These are phyloP conservation scores for Catajapyx aquilonaris DNA, from an alignment of 1,140 invertebrate genomes.

Conservation along the genomic window DNA sequence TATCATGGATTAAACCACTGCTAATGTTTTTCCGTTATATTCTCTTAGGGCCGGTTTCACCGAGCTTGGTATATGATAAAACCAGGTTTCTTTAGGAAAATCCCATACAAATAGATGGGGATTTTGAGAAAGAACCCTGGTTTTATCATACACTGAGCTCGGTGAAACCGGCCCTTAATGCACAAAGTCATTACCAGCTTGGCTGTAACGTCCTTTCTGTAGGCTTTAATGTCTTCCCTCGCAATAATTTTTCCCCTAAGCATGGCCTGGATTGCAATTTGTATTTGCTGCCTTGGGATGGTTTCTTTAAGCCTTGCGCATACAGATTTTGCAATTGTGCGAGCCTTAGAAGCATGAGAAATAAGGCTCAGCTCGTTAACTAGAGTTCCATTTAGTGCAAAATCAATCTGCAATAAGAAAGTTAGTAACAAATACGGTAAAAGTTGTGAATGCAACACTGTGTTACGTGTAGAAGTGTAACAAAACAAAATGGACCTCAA, in stretches of 20 bases:
- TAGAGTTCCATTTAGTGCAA: slow-evolving; percentile 54
- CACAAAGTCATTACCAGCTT: slow-evolving; percentile 87
- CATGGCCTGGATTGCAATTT: slow-evolving; percentile 69
- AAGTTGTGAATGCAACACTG: neutral
- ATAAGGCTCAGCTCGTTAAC: slow-evolving; percentile 79
- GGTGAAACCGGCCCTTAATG: no score
- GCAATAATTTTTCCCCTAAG: slow-evolving; percentile 64
- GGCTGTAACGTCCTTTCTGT: slow-evolving; percentile 77
- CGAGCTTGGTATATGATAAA: no score
- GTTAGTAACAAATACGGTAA: slow-evolving; percentile 8
- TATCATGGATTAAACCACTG: no score
- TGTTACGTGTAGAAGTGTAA: slow-evolving; percentile 4
- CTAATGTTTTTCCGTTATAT: no score
- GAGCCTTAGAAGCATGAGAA: slow-evolving; percentile 46
- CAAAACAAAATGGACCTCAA: slow-evolving; percentile 4
- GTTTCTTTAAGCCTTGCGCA: slow-evolving; percentile 61
- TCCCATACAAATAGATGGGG: no score
- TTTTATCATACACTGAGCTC: no score
- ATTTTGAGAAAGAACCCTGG: no score
- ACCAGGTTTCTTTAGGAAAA: no score
- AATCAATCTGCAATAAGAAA: slow-evolving; percentile 37
- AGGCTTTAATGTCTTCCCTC: slow-evolving; percentile 67
- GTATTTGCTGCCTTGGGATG: slow-evolving; percentile 70
- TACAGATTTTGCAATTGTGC: slow-evolving; percentile 41
- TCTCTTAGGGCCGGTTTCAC: no score